Evolutionary conservation across 2,113 vertebrate genomes (phyloP).

Genomic region (Lepisosteus osseus): DNA sequence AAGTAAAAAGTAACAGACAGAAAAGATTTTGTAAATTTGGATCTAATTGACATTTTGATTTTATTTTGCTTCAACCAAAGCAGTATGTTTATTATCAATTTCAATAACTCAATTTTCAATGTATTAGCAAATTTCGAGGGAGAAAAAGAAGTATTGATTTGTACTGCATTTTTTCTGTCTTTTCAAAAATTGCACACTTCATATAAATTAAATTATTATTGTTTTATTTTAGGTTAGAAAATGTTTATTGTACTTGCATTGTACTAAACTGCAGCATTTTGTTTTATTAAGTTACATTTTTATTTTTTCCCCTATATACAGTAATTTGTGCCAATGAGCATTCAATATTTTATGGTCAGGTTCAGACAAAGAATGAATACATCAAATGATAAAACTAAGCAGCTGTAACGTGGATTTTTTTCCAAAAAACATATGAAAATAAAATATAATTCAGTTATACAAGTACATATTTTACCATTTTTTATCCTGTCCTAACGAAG

Average conservation of each 20-base stretch:
- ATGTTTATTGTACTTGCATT: conserved; percentile 47
- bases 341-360: too few species aligned
- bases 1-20: too few species aligned
- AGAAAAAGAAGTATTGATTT: conserved; percentile 65
- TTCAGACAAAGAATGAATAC: too few species aligned
- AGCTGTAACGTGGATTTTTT: too few species aligned
- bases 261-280: conserved; percentile 20
- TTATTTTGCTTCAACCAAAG: conserved; percentile 66
- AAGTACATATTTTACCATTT: too few species aligned
- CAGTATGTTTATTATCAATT: conserved; percentile 64
- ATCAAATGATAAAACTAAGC: too few species aligned
- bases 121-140: conserved; percentile 54
- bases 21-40: conserved; percentile 8
- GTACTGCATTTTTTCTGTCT: conserved; percentile 61
- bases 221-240: conserved; percentile 54
- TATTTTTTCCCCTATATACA: too few species aligned
- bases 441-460: too few species aligned
- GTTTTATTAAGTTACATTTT: background rate
- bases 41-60: conserved; percentile 73
- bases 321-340: too few species aligned
- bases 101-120: conserved; percentile 73
- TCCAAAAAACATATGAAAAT: too few species aligned
- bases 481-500: too few species aligned
- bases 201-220: conserved; percentile 58
- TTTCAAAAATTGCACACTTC: conserved; percentile 57